These are phyloP conservation scores for Pandion haliaetus DNA, from an alignment of 2,113 vertebrate genomes.

Conservation along the genomic window DNA sequence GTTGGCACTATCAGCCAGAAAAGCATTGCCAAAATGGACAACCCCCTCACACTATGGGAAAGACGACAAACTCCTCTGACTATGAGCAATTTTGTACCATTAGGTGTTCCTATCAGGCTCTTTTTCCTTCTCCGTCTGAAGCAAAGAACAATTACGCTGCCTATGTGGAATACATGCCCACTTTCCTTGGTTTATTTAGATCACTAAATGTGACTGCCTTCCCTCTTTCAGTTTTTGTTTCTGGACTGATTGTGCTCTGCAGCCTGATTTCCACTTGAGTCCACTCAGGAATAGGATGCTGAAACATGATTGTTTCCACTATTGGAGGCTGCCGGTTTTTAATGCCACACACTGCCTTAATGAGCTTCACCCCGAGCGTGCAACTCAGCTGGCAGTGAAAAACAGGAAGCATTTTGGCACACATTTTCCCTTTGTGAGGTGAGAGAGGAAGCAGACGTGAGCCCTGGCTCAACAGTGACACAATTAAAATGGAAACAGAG, in stretches of 20 bases:
- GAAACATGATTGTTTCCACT: conserved; percentile 1
- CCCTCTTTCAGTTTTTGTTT: conserved; percentile 27
- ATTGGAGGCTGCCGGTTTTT: not conserved
- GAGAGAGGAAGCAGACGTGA: conserved; percentile 27
- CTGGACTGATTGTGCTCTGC: not conserved
- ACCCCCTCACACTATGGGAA: not conserved
- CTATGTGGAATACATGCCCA: not conserved
- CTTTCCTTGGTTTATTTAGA: not conserved
- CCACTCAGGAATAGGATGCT: not conserved
- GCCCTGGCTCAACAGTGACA: conserved; percentile 18
- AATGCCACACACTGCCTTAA: conserved; percentile 2
- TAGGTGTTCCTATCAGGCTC: not conserved
- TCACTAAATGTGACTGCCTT: not conserved
- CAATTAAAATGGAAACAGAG: conserved; percentile 45
- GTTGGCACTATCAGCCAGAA: not conserved
- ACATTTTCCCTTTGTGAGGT: conserved; percentile 42
- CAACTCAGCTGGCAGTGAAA: conserved; percentile 47
- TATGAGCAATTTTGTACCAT: not conserved
- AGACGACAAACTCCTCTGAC: not conserved
- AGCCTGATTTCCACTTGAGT: conserved; percentile 9
- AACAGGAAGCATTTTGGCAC: conserved; percentile 59
- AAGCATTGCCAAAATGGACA: not conserved
- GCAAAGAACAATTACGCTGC: not conserved
- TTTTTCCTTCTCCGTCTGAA: not conserved
- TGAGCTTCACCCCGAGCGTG: not conserved